phyloP scores from a whole-genome alignment of 2,888 invertebrate genomes.

The Encarsia formosa region DNA sequence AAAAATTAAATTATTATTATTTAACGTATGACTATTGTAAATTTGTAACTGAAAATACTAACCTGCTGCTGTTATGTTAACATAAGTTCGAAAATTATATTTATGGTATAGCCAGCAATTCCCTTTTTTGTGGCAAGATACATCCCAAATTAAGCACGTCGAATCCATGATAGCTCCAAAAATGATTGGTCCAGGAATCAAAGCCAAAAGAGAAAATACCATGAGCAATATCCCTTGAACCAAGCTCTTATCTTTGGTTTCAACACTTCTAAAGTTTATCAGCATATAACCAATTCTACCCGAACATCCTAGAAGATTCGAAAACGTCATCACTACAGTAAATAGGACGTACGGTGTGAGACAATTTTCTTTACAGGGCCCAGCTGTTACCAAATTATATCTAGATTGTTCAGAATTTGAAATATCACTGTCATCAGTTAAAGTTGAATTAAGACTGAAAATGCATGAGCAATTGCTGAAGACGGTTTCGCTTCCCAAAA shows the following conservation, averaged over 20 bases:
- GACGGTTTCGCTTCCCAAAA: conserved; percentile 41
- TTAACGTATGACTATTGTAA: neutral
- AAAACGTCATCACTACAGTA: conserved; percentile 53
- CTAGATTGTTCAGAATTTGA: neutral
- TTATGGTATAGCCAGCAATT: conserved; percentile 67
- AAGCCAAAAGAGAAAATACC: conserved; percentile 59
- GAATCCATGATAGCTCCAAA: conserved; percentile 64
- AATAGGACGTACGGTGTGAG: conserved; percentile 51
- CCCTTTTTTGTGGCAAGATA: conserved; percentile 59
- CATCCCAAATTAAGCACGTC: conserved; percentile 65
- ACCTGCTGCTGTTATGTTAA: conserved; percentile 59
- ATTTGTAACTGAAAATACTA: conserved; percentile 31
- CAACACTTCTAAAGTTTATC: conserved; percentile 62
- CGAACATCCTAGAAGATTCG: conserved; percentile 60
- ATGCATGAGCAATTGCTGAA: conserved; percentile 42
- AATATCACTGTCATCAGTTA: conserved; percentile 11
- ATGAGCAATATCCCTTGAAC: conserved; percentile 62
- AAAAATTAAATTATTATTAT: neutral
- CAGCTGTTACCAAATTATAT: conserved; percentile 39
- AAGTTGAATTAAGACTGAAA: neutral
- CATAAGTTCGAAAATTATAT: conserved; percentile 55
- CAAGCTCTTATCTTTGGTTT: conserved; percentile 61
- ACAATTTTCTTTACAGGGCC: conserved; percentile 45
- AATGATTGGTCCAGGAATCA: conserved; percentile 67
- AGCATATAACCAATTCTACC: conserved; percentile 64